phyloP scores from a whole-genome alignment of 2,797 vertebrate species.

The Gallinago solitaria region DNA sequence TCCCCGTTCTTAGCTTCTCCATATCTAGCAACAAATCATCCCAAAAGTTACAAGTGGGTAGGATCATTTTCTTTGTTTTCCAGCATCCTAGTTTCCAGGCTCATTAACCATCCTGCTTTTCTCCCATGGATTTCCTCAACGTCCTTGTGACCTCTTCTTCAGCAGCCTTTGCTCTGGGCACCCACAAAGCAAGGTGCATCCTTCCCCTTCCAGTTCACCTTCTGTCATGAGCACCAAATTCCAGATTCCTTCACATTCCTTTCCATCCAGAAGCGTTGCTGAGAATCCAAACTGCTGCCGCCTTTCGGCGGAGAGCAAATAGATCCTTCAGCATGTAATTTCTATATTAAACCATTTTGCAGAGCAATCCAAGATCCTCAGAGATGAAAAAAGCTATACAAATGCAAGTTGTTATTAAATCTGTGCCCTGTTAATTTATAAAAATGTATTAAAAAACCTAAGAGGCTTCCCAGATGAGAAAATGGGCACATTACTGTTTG shows the following conservation, averaged over 20 bases:
- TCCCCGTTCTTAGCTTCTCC: neutral
- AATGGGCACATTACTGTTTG: constrained; percentile 53
- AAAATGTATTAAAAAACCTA: constrained; percentile 49
- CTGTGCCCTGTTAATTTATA: constrained; percentile 63
- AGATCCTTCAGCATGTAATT: neutral
- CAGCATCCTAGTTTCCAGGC: neutral
- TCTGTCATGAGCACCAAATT: rapidly evolving
- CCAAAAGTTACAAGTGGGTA: rapidly evolving
- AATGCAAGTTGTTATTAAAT: constrained; percentile 57
- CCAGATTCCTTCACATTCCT: rapidly evolving
- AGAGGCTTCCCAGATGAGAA: constrained; percentile 54
- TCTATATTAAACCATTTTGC: neutral
- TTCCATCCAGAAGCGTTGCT: rapidly evolving
- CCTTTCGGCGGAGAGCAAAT: neutral
- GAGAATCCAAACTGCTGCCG: neutral
- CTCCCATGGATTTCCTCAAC: neutral
- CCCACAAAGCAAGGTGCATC: neutral
- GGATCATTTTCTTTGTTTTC: neutral
- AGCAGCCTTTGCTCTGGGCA: neutral
- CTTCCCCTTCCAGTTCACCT: neutral
- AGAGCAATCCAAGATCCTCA: neutral
- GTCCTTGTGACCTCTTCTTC: neutral
- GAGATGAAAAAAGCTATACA: constrained; percentile 13
- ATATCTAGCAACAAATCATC: rapidly evolving
- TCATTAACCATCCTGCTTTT: neutral